Evolutionary conservation across 35 echinoderm and acorn worm species (phyloP), one percentile per base, ranked within the genome.

Genomic region (Ophiothrix spiculata): DNA sequence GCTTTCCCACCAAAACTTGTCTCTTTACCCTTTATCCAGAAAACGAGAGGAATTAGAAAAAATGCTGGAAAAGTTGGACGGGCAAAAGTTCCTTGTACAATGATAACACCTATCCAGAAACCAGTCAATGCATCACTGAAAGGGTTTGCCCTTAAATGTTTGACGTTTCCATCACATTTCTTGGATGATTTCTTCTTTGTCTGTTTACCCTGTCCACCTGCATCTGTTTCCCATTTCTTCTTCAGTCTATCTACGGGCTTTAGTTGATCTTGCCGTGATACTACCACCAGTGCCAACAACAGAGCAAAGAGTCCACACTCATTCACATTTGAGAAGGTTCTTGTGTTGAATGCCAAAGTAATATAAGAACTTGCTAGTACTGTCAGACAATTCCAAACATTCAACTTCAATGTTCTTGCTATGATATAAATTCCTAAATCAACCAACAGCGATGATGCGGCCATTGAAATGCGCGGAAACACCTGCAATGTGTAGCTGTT

Each of bases 331-430:
- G 92, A 91, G 31, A 98, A 90, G n/a, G 92, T 98, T 17, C 89
- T 41, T 23, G 91, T 88, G 35, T 56, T 83, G 86, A 91, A 94
- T 0, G 89, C 92, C 12, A 94, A 64, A 8, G 83, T 90, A 41
- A 89, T 83, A 46, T 88, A 98, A 1, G 91, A 94, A 76, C 91
- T 98, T 14, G 88, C 91, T 56, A 94, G 86, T 38, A 98, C 77
- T 8, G 80, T 79, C 31, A 98, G 85, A 77, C 89, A 87, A 17
- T 73, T 83, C 8, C 39, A 85, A 21, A 86, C 78, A 79, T 94
- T 77, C 4, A 88, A 56, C 1, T 79, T 40, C 32, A 98, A 79
- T 31, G 88, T 64, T 38, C 82, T 88, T 35, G 84, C 86, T 34
- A 94, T 93, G 31, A 79, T 91, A 45, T 94, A 98, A 32, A 98